A percentile compares a stretch with the other conserved stretches of the same genome.
phyloP scores from a whole-genome alignment of 2,113 vertebrate species.

The Tinamus guttatus region DNA sequence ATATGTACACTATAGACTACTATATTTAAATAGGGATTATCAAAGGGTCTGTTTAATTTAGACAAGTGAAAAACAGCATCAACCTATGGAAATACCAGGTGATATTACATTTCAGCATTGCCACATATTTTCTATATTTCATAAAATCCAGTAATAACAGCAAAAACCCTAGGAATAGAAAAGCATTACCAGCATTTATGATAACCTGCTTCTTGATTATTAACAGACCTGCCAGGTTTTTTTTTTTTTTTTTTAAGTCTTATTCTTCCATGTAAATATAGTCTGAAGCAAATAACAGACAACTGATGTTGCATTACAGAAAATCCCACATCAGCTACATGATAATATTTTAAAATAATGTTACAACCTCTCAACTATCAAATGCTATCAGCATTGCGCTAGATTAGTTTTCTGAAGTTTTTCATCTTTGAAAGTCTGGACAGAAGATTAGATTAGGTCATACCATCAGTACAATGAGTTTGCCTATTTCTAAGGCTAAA shows the following conservation, averaged over 20 bases:
- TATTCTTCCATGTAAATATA: constrained; percentile 20
- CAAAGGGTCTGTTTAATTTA: neutral
- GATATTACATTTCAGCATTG: neutral
- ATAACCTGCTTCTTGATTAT: constrained; percentile 20
- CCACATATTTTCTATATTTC: neutral
- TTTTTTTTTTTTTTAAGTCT: neutral
- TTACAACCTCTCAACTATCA: constrained; percentile 41
- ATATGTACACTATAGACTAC: neutral
- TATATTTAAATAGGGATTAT: neutral
- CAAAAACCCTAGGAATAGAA: neutral
- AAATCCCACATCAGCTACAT: constrained; percentile 43
- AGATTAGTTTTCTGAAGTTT: constrained; percentile 57
- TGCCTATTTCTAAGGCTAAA: constrained; percentile 47
- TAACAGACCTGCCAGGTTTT: neutral
- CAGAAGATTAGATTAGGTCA: constrained; percentile 61
- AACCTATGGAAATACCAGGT: neutral
- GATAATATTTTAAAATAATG: constrained; percentile 60
- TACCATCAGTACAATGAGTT: constrained; percentile 44
- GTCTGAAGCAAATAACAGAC: constrained; percentile 36
- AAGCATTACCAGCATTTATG: constrained; percentile 29
- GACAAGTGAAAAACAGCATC: neutral
- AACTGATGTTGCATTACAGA: constrained; percentile 38
- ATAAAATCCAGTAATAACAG: constrained; percentile 14
- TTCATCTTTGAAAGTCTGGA: constrained; percentile 32
- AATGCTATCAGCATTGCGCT: constrained; percentile 15